phyloP scores from a whole-genome alignment of 37 sponge, comb jelly and placozoan species.

The Chondrosia reniformis region DNA sequence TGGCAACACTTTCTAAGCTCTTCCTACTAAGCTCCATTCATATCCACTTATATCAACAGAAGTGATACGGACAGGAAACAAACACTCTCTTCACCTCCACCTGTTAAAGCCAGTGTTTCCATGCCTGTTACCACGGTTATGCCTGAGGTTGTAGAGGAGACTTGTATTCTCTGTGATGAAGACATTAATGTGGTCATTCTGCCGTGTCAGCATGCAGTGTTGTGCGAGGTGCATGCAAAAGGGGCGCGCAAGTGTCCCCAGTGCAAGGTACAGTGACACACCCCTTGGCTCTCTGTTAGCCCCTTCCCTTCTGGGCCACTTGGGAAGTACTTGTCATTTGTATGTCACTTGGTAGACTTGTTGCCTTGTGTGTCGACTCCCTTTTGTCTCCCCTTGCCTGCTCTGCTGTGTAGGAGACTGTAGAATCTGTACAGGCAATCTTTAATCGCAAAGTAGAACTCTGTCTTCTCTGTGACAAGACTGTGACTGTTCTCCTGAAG shows the following conservation, averaged over 20 bases:
- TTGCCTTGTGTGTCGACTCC: too few species aligned
- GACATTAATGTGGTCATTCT: conserved; percentile 55
- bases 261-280: conserved; percentile 70
- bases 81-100: not conserved
- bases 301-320: too few species aligned
- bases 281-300: too few species aligned
- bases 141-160: not conserved
- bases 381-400: too few species aligned
- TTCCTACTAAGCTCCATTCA: too few species aligned
- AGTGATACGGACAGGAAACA: not conserved
- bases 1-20: too few species aligned
- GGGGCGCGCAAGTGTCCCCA: conserved; percentile 75
- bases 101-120: conserved; percentile 18
- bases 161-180: conserved; percentile 66
- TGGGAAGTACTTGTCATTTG: too few species aligned
- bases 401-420: too few species aligned
- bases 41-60: too few species aligned
- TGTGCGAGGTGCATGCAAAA: conserved; percentile 61
- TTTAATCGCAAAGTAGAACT: not conserved
- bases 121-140: not conserved
- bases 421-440: too few species aligned
- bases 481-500: conserved; percentile 53
- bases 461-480: conserved; percentile 67
- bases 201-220: conserved; percentile 74
- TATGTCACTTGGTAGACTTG: too few species aligned